Evolutionary conservation across 1,140 invertebrate species (phyloP).

Genomic region (Drosophila arizonae): DNA sequence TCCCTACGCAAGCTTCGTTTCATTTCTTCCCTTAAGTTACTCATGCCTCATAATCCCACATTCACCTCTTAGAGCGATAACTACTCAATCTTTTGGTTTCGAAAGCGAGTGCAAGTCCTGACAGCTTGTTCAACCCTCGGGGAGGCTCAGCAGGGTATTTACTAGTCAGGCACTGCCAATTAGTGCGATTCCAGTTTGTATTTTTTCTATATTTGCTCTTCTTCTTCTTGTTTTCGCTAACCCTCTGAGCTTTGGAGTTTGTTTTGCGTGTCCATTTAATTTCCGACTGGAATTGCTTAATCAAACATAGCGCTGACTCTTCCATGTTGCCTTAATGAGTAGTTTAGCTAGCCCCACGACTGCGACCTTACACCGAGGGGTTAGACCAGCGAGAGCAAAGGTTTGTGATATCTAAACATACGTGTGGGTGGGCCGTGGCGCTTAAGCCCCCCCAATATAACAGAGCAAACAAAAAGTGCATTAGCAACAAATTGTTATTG

Average conservation of each 20-base stretch:
- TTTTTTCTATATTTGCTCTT: constrained; percentile 1
- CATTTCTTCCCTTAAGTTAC: no score
- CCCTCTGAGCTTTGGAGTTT: constrained; percentile 44
- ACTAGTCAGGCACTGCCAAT: no score
- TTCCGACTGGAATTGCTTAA: constrained; percentile 80
- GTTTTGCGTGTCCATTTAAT: constrained; percentile 81
- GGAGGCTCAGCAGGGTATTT: no score
- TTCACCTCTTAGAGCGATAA: no score
- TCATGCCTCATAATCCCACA: no score
- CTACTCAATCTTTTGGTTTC: no score
- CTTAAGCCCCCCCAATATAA: constrained; percentile 18
- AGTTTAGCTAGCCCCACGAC: constrained; percentile 47
- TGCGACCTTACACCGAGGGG: neutral
- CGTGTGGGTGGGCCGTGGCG: neutral
- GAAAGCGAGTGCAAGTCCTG: no score
- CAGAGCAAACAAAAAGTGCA: constrained; percentile 59
- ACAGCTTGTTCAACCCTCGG: no score
- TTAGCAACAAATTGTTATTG: constrained; percentile 80
- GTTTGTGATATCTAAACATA: no score
- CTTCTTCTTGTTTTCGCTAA: neutral
- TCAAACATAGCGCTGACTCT: constrained; percentile 57
- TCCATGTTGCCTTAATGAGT: constrained; percentile 66
- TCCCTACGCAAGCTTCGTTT: no score
- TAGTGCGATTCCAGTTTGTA: no score
- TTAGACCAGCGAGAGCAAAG: neutral